Base-by-base conservation (phyloP, 1,140 invertebrate species). In the Streblospio benedicti region DNA sequence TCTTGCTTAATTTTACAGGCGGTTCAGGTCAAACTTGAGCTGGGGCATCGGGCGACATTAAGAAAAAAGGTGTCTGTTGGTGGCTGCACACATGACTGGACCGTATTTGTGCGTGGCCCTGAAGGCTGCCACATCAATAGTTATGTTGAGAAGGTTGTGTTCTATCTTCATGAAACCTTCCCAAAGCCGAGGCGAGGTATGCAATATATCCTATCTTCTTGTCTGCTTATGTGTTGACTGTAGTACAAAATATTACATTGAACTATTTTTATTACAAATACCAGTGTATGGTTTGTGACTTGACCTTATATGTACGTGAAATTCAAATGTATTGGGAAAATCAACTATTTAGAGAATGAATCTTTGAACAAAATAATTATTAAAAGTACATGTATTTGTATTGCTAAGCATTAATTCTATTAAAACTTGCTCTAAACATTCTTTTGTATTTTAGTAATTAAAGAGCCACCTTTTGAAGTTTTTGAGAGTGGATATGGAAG, bases 41-140 rank as follows among this genome's bases (percentile, higher is more conserved):
- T 95, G 73, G 93, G 93, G 33, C 93, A 97, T 76, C 83, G 85
- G 71, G 89, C 93, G 61, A 83, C 83, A 50, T 78, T 93, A 62
- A 84, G 87, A 68, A 83, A 83, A 18, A 87, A 88, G 71, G 83
- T 82, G 61, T 92, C 90, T 6, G 82, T 84, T 18, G 87, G 93
- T 75, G 91, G 90, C 16, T 95, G 90, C 70, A 97, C 93, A 64
- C 94, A 97, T 80, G 93, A 97, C 74, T 97, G 94, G 94, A 90
- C 91, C 76, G 86, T 97, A n/a, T 97, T 89, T 82, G 89, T 97
- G 3, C 82, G 87, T 65, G 92, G 92, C 58, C 83, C 84, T 64
- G 89, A 94, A 68, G 85, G 86, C 63, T 67, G 65, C 44, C 68
- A 90, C 68, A 93, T 97, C 65, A 85, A 90, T 65, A 83, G 89